Evolutionary conservation across 30 jellyfish, hydroid and myxozoan species (phyloP).

Genomic region (Rhopilema esculentum): DNA sequence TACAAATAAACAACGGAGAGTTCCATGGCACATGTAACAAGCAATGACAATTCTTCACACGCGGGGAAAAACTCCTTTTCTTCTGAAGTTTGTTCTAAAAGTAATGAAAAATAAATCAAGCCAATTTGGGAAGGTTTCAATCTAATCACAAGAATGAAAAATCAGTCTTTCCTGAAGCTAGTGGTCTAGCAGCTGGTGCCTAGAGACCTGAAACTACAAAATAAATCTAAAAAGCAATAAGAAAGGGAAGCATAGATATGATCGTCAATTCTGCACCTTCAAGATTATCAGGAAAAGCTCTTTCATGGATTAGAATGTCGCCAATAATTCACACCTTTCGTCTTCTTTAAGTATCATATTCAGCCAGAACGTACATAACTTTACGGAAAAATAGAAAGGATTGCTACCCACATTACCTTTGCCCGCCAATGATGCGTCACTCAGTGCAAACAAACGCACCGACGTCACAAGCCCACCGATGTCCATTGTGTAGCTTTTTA

Average conservation of each 20-base stretch:
- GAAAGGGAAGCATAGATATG: too few relatives aligned
- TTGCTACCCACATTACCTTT: not conserved
- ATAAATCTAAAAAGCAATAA: too few relatives aligned
- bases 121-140: too few relatives aligned
- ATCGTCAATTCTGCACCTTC: too few relatives aligned
- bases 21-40: constrained; percentile 93
- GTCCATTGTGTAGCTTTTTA: constrained; percentile 34
- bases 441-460: constrained; percentile 20
- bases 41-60: constrained; percentile 62
- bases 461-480: constrained; percentile 57
- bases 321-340: too few relatives aligned
- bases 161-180: not conserved
- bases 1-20: constrained; percentile 81
- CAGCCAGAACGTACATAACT: not conserved
- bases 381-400: not conserved
- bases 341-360: too few relatives aligned
- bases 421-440: not conserved
- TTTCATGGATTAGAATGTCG: too few relatives aligned
- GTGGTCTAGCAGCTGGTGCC: too few relatives aligned
- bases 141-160: too few relatives aligned
- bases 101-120: too few relatives aligned
- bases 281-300: too few relatives aligned
- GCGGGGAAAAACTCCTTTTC: not conserved
- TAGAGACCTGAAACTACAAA: too few relatives aligned
- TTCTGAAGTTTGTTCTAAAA: not conserved